phyloP scores from a whole-genome alignment of 2,113 vertebrate genomes.

The Tapirus terrestris region DNA sequence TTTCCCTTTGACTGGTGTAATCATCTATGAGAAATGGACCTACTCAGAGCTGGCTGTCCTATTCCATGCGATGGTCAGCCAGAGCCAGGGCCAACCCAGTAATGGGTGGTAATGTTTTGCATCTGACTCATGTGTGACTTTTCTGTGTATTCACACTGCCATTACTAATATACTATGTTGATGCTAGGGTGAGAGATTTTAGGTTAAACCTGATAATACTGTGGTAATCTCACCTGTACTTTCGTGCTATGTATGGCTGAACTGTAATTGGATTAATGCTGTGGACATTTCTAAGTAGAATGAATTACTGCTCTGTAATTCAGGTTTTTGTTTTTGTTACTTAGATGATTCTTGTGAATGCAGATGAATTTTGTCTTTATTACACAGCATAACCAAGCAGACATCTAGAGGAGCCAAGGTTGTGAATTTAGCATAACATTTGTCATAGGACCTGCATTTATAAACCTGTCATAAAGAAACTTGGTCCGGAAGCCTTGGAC shows the following conservation, averaged over 20 bases:
- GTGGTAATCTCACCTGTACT: neutral
- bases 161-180: neutral
- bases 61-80: neutral
- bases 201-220: neutral
- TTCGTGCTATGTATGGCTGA: neutral
- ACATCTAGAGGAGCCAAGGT: neutral
- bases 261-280: neutral
- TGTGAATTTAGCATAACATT: neutral
- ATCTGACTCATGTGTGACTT: neutral
- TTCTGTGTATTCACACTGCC: neutral
- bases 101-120: neutral
- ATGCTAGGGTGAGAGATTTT: neutral
- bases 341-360: neutral
- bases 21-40: neutral
- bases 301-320: neutral
- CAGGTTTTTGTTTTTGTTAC: conserved; percentile 7
- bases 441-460: neutral
- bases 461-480: neutral
- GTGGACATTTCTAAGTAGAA: neutral
- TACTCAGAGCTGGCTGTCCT: neutral
- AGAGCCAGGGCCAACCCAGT: neutral
- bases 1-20: neutral
- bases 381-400: neutral
- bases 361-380: conserved; percentile 35
- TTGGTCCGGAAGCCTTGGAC: neutral